Conservation (phyloP, 2,797 vertebrate species). For the Pseudopleuronectes americanus region DNA sequence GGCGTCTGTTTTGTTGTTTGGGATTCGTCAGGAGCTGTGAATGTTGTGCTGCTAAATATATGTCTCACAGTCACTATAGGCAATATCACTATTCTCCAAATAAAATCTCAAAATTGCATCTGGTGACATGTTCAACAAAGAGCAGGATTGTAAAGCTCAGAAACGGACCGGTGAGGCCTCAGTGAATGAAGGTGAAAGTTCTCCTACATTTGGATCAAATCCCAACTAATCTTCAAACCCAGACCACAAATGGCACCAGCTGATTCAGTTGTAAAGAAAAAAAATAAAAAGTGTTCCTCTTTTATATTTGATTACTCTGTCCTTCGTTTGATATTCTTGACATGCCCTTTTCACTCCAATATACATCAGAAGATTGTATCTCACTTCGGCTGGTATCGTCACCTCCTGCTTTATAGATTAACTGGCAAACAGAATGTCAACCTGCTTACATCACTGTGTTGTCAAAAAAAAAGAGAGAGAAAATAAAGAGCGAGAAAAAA, state of each 20-base stretch:
- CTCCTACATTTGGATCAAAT: conserved; percentile 35
- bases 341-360: conserved; percentile 75
- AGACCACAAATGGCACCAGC: conserved; percentile 43
- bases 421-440: conserved; percentile 68
- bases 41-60: no score
- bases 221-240: conserved; percentile 14
- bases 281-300: conserved; percentile 30
- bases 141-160: conserved; percentile 62
- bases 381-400: conserved; percentile 53
- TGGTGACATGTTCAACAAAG: conserved; percentile 15
- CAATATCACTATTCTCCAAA: no score
- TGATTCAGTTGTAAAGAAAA: conserved; percentile 43
- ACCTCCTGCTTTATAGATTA: conserved; percentile 70
- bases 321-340: conserved; percentile 69
- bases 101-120: no score
- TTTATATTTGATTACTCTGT: conserved; percentile 65
- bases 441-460: conserved; percentile 55
- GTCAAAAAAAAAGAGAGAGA: background rate
- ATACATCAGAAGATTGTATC: conserved; percentile 65
- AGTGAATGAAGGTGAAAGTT: conserved; percentile 21
- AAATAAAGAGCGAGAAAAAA: background rate
- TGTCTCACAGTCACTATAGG: no score
- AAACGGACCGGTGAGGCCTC: conserved; percentile 23
- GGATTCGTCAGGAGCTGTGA: no score
- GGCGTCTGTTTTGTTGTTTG: no score